Evolutionary conservation across 2,888 invertebrate genomes (phyloP).

Genomic region (Plebejus melissa): DNA sequence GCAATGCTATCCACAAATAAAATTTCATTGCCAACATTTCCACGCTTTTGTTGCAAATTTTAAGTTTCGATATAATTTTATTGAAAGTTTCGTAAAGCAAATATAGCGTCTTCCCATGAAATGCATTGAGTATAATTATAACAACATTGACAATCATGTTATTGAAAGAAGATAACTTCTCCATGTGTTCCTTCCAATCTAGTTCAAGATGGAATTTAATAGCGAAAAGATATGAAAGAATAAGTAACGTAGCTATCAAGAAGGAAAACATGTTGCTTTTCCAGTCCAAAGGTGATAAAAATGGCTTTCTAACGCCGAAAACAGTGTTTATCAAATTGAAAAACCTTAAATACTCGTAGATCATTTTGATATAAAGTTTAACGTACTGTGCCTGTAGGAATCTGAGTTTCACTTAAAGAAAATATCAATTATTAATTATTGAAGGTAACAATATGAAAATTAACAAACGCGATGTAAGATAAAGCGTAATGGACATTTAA

Average conservation of each 20-base stretch:
- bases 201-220: conserved; percentile 36
- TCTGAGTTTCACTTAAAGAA: not conserved
- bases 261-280: conserved; percentile 42
- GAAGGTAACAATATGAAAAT: not conserved
- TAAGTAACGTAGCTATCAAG: conserved; percentile 36
- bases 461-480: not conserved
- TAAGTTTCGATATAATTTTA: conserved; percentile 38
- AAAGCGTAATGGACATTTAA: conserved; percentile 4
- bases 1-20: conserved; percentile 43
- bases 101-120: conserved; percentile 38
- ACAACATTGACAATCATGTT: conserved; percentile 42
- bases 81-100: conserved; percentile 42
- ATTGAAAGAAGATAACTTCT: conserved; percentile 42
- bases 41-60: conserved; percentile 38
- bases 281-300: conserved; percentile 31
- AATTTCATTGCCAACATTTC: conserved; percentile 47
- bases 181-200: conserved; percentile 42
- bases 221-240: conserved; percentile 37
- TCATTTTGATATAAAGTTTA: conserved; percentile 37
- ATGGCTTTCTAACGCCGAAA: conserved; percentile 47
- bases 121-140: conserved; percentile 40
- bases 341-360: conserved; percentile 44
- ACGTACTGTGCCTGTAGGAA: not conserved
- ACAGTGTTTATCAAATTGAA: conserved; percentile 42
- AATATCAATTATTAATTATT: not conserved